Conservation (phyloP, 1,140 invertebrate species). For the Solenopsis invicta region DNA sequence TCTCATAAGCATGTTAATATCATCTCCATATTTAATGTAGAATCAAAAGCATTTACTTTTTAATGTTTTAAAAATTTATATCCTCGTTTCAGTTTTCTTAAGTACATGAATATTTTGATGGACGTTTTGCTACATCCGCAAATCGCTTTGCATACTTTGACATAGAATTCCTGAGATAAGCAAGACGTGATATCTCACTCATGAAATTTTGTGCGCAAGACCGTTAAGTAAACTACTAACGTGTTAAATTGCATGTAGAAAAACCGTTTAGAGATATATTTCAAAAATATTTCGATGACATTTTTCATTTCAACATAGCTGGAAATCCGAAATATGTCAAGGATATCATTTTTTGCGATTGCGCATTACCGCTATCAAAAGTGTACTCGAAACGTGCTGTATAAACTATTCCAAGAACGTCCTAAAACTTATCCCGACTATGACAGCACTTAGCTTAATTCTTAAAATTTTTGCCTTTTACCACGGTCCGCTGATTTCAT, state of each 20-base stretch:
- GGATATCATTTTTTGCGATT: slow-evolving; percentile 28
- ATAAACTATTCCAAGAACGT: slow-evolving; percentile 33
- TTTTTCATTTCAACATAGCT: background rate
- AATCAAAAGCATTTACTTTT: slow-evolving; percentile 25
- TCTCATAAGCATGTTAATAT: background rate
- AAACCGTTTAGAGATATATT: background rate
- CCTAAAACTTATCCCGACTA: background rate
- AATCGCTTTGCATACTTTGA: background rate
- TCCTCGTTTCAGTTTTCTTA: background rate
- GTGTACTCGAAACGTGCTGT: background rate
- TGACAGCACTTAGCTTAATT: slow-evolving; percentile 15
- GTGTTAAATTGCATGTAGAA: background rate
- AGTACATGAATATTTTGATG: slow-evolving; percentile 8
- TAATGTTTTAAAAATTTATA: background rate
- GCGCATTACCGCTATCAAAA: slow-evolving; percentile 4
- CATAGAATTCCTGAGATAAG: slow-evolving; percentile 9
- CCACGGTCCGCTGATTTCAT: too few species aligned
- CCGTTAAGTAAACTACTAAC: background rate
- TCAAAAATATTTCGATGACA: background rate
- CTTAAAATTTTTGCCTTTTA: background rate
- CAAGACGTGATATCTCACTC: background rate
- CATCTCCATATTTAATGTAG: background rate
- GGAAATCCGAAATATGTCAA: background rate
- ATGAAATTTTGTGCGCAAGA: background rate
- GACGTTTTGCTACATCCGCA: slow-evolving; percentile 2